phyloP scores from a whole-genome alignment of 2,113 vertebrate species.

The Petrocephalus zakoni region DNA sequence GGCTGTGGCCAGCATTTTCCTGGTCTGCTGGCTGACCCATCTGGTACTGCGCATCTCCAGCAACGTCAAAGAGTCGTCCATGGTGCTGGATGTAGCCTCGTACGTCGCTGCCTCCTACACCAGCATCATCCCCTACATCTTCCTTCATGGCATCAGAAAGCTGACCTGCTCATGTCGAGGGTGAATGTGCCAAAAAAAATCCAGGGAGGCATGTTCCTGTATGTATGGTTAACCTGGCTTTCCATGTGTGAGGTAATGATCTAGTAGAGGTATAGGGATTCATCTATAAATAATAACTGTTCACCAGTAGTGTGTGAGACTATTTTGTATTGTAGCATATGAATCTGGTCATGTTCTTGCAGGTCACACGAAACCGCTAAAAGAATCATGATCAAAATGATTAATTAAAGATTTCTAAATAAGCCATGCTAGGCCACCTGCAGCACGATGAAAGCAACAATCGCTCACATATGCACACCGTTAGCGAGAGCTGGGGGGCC shows the following conservation, averaged over 20 bases:
- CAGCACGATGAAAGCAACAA: not conserved
- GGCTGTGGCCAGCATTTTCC: slow-evolving; percentile 57
- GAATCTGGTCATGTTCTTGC: not conserved
- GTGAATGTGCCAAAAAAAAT: slow-evolving; percentile 1
- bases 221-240: not conserved
- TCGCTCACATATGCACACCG: not conserved
- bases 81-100: slow-evolving; percentile 52
- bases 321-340: not conserved
- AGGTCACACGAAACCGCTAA: not conserved
- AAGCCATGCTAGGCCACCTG: not conserved
- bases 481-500: not conserved
- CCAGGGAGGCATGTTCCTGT: not conserved
- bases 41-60: slow-evolving; percentile 54
- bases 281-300: not conserved
- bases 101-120: slow-evolving; percentile 59
- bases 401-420: not conserved
- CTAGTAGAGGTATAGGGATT: not conserved
- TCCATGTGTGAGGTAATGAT: not conserved
- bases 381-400: not conserved
- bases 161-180: slow-evolving; percentile 45
- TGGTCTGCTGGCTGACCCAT: slow-evolving; percentile 64
- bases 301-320: not conserved
- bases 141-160: slow-evolving; percentile 59
- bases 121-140: slow-evolving; percentile 62
- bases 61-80: slow-evolving; percentile 43